These are phyloP conservation scores for Diachasmimorpha longicaudata DNA, from an alignment of 1,140 invertebrate genomes.

Conservation along the genomic window DNA sequence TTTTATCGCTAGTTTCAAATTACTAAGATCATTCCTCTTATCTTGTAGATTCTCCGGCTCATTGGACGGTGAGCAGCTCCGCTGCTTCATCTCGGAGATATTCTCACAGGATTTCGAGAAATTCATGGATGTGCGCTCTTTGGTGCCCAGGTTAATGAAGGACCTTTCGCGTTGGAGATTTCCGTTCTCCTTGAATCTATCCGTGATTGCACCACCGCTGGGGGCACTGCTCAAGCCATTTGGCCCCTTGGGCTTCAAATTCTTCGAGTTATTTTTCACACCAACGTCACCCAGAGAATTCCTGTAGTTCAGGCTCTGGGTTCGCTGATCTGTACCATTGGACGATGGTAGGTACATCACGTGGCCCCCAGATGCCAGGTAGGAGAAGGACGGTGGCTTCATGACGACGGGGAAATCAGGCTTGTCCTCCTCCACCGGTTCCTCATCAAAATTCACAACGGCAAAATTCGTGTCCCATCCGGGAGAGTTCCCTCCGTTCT, in stretches of 20 bases:
- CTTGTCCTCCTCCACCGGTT: constrained; percentile 42
- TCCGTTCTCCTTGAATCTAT: background rate
- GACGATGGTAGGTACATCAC: constrained; percentile 82
- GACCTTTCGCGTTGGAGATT: constrained; percentile 31
- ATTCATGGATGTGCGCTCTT: constrained; percentile 34
- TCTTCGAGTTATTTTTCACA: constrained; percentile 29
- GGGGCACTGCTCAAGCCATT: constrained; percentile 18
- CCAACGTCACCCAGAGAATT: constrained; percentile 3
- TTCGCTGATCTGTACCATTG: constrained; percentile 44
- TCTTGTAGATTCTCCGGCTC: constrained; percentile 46
- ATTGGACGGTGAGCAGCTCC: constrained; percentile 30
- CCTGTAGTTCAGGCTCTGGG: constrained; percentile 39
- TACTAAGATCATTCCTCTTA: constrained; percentile 38
- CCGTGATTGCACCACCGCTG: constrained; percentile 17
- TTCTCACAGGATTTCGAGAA: constrained; percentile 61
- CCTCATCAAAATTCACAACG: constrained; percentile 50
- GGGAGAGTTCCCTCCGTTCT: constrained; percentile 19
- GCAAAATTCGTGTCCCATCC: constrained; percentile 46
- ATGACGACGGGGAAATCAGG: constrained; percentile 49
- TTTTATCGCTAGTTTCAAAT: constrained; percentile 37
- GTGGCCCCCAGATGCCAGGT: constrained; percentile 67
- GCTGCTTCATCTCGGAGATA: constrained; percentile 49
- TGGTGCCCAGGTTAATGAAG: constrained; percentile 35
- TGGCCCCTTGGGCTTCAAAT: constrained; percentile 25
- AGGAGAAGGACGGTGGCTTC: constrained; percentile 62